Evolutionary conservation across 2,113 vertebrate genomes (phyloP).

Genomic region (Corydoras maculifer): DNA sequence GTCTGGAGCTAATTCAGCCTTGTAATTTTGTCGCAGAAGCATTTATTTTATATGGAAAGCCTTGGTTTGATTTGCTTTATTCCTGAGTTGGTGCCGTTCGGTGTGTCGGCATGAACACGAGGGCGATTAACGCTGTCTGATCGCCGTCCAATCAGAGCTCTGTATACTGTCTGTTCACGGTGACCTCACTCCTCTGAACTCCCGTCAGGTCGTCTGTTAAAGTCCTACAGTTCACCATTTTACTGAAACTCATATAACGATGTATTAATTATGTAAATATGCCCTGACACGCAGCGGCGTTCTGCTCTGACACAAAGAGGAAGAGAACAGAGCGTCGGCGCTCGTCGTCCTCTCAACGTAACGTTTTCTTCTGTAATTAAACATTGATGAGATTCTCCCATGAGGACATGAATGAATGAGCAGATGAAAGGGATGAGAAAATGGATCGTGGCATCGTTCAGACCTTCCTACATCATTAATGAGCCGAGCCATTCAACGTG

Average conservation of each 20-base stretch:
- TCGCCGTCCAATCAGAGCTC: too few species aligned
- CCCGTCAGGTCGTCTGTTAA: too few species aligned
- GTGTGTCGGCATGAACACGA: too few species aligned
- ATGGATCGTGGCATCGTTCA: not conserved
- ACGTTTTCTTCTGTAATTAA: conserved; percentile 29
- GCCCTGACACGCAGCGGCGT: conserved; percentile 11
- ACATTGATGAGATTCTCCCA: conserved; percentile 25
- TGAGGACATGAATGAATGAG: not conserved
- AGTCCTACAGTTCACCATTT: too few species aligned
- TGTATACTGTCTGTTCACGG: too few species aligned
- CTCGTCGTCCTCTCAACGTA: conserved; percentile 1
- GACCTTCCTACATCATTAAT: not conserved
- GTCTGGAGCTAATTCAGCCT: conserved; percentile 72
- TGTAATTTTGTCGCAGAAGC: conserved; percentile 57
- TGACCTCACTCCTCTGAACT: too few species aligned
- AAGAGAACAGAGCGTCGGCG: conserved; percentile 39
- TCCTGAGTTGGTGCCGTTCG: not conserved
- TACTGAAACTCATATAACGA: too few species aligned
- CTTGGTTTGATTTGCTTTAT: conserved; percentile 33
- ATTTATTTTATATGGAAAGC: conserved; percentile 50
- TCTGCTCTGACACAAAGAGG: conserved; percentile 26
- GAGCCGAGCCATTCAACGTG: not conserved
- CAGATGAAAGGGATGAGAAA: not conserved
- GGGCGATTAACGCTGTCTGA: too few species aligned
- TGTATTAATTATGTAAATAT: too few species aligned